A percentile compares a stretch with the other conserved stretches of the same genome.
Evolutionary conservation across 2,888 invertebrate species (phyloP).

Genomic region (Melinopterus prodromus): DNA sequence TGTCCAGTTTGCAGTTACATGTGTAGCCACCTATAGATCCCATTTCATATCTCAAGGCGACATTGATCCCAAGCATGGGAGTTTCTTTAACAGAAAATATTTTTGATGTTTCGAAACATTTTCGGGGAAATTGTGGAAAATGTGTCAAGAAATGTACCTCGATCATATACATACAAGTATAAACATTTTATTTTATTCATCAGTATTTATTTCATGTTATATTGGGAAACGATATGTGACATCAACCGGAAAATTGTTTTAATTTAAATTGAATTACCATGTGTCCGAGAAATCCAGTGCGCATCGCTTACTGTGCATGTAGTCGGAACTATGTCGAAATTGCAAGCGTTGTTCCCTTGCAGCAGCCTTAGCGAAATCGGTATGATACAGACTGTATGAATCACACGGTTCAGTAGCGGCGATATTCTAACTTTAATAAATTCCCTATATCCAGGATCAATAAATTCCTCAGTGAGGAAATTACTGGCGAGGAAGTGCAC

Average conservation of each 20-base stretch:
- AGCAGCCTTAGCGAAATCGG: background rate
- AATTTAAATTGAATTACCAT: background rate
- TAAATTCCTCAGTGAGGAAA: conserved; percentile 4
- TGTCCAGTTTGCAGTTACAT: conserved; percentile 20
- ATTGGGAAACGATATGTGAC: too few species aligned
- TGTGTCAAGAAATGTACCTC: too few species aligned
- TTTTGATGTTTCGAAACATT: too few species aligned
- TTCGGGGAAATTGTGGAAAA: too few species aligned
- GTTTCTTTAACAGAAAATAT: too few species aligned
- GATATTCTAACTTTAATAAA: background rate
- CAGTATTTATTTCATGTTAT: too few species aligned
- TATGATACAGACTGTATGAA: background rate
- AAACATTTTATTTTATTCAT: too few species aligned
- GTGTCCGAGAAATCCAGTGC: background rate
- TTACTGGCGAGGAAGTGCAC: background rate
- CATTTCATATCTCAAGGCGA: too few species aligned
- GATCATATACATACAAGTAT: too few species aligned
- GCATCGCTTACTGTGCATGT: background rate
- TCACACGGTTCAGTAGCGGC: background rate
- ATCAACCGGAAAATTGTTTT: too few species aligned
- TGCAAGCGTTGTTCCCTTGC: background rate
- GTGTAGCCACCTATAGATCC: conserved; percentile 7
- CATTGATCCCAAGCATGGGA: too few species aligned
- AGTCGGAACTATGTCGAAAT: background rate
- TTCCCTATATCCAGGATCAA: background rate